These are phyloP conservation scores for Homalodisca vitripennis DNA, from an alignment of 1,140 invertebrate species.

Conservation along the genomic window DNA sequence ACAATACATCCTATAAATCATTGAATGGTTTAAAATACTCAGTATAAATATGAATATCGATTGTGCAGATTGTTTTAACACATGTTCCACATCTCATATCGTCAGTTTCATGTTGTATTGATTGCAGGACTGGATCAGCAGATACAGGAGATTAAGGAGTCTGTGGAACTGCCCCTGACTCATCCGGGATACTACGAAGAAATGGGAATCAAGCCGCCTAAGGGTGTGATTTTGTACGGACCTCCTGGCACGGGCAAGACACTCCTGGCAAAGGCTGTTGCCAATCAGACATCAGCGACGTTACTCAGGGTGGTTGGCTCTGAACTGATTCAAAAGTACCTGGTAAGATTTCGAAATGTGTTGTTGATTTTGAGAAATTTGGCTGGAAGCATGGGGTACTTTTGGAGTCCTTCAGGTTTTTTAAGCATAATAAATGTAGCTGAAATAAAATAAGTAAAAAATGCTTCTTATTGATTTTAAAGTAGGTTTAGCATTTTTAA, in stretches of 20 bases:
- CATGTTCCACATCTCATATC: too few relatives aligned
- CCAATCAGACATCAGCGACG: conserved; percentile 99
- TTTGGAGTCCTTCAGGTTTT: too few relatives aligned
- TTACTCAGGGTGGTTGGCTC: conserved; percentile 98
- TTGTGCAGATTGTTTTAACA: too few relatives aligned
- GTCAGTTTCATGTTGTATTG: not conserved
- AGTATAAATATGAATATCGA: too few relatives aligned
- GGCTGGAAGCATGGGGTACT: too few relatives aligned
- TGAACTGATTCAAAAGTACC: conserved; percentile 98
- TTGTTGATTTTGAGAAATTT: too few relatives aligned
- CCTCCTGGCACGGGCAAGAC: conserved; percentile 99
- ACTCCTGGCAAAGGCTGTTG: conserved; percentile 96
- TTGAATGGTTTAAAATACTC: too few relatives aligned
- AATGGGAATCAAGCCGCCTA: conserved; percentile 99
- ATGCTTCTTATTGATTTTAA: too few relatives aligned
- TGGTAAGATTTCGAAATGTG: conserved; percentile 63
- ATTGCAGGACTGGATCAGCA: conserved; percentile 87
- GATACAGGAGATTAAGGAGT: conserved; percentile 99
- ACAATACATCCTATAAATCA: too few relatives aligned
- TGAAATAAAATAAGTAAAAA: too few relatives aligned
- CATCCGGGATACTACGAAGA: conserved; percentile 99
- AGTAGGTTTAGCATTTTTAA: too few relatives aligned
- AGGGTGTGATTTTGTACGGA: conserved; percentile 98
- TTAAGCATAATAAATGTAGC: too few relatives aligned
- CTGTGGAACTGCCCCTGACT: conserved; percentile 96